phyloP scores from a whole-genome alignment of 1,140 invertebrate genomes.

The Drosophila sechellia region DNA sequence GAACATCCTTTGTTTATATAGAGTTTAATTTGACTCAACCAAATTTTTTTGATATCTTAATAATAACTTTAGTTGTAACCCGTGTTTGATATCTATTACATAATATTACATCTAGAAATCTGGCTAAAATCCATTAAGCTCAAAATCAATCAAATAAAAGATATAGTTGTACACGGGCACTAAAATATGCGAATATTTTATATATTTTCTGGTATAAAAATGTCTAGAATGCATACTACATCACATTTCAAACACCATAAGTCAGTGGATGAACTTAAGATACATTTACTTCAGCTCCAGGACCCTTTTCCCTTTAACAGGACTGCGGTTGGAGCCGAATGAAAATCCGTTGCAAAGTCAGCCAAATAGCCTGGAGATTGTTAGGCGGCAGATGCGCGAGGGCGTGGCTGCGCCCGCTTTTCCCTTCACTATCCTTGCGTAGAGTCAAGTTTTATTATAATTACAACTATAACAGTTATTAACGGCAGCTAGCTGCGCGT shows the following conservation, averaged over 20 bases:
- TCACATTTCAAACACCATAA: neutral
- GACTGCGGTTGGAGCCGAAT: conserved; percentile 3
- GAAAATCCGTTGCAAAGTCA: conserved; percentile 32
- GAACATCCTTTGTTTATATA: neutral
- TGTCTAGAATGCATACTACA: too few species aligned
- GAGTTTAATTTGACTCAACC: too few species aligned
- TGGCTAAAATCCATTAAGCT: too few species aligned
- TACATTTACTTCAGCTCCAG: neutral
- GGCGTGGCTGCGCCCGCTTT: neutral
- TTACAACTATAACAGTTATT: conserved; percentile 83
- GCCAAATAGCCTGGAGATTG: conserved; percentile 38
- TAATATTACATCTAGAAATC: too few species aligned
- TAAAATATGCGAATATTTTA: too few species aligned
- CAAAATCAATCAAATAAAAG: too few species aligned
- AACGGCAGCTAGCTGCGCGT: conserved; percentile 58
- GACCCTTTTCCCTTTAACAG: neutral
- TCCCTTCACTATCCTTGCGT: conserved; percentile 19
- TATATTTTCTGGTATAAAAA: too few species aligned
- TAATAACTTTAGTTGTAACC: too few species aligned
- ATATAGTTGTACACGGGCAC: too few species aligned
- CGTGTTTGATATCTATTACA: too few species aligned
- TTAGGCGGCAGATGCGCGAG: conserved; percentile 42
- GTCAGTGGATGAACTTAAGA: neutral
- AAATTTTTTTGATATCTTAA: too few species aligned
- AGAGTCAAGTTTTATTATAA: conserved; percentile 83